Conservation (phyloP, 2,113 vertebrate genomes). For the Lepisosteus osseus region DNA sequence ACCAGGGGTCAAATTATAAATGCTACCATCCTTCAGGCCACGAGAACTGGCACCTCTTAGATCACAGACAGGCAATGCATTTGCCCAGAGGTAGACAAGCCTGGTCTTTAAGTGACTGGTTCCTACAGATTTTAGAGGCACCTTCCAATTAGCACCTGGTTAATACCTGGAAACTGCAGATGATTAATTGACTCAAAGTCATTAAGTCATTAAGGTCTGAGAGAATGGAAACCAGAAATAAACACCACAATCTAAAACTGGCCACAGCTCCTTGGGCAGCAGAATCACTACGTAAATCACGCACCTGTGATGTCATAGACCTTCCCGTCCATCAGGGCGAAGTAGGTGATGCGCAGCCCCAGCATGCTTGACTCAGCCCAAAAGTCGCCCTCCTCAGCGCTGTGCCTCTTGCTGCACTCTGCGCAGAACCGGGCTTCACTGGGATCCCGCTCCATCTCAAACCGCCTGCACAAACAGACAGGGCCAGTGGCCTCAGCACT, state of each 20-base stretch:
- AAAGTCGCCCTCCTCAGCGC: slow-evolving; percentile 88
- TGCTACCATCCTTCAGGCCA: too few relatives aligned
- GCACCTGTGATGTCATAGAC: slow-evolving; percentile 92
- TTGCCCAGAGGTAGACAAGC: too few relatives aligned
- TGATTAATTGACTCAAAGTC: too few relatives aligned
- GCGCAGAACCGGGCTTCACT: slow-evolving; percentile 81
- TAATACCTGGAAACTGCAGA: too few relatives aligned
- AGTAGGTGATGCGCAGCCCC: slow-evolving; percentile 90
- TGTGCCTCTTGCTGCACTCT: slow-evolving; percentile 77
- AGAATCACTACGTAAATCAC: neutral
- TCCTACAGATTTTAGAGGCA: too few relatives aligned
- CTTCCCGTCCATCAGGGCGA: slow-evolving; percentile 88
- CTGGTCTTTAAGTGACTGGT: too few relatives aligned
- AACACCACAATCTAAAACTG: neutral
- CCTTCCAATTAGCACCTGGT: too few relatives aligned
- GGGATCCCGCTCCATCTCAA: slow-evolving; percentile 88
- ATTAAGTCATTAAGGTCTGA: neutral
- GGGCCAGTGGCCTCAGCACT: neutral
- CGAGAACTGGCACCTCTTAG: too few relatives aligned
- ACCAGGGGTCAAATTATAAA: too few relatives aligned
- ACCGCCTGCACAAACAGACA: slow-evolving; percentile 63
- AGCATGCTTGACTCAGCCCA: slow-evolving; percentile 96
- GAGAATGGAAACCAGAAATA: neutral
- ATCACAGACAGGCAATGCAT: too few relatives aligned
- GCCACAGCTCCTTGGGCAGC: neutral